Evolutionary conservation across 2,113 vertebrate genomes (phyloP).

Genomic region (Spea bombifrons): DNA sequence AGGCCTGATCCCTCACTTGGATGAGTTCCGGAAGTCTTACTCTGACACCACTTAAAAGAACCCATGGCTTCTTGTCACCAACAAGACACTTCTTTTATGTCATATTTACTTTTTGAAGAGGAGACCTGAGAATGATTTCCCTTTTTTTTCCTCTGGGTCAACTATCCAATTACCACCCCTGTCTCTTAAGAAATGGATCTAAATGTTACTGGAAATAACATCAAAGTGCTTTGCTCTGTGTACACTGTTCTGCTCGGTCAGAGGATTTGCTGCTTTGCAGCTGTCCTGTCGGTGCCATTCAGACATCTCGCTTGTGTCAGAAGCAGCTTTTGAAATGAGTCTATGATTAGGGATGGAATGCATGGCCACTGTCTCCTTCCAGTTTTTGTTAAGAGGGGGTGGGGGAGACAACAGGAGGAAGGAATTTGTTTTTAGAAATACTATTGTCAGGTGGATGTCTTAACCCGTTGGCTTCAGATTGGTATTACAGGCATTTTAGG

Average conservation of each 20-base stretch:
- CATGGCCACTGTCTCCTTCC: constrained; percentile 43
- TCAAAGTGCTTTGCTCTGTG: constrained; percentile 36
- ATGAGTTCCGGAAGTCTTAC: background rate
- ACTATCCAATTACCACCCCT: constrained; percentile 38
- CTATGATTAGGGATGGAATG: constrained; percentile 48
- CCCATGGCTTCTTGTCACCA: background rate
- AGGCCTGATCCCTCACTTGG: background rate
- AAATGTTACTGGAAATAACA: constrained; percentile 47
- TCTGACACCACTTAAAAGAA: background rate
- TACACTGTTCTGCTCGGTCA: constrained; percentile 30
- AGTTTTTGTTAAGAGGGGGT: constrained; percentile 40
- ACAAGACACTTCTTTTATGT: background rate
- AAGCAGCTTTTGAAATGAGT: constrained; percentile 43
- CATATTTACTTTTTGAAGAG: constrained; percentile 18
- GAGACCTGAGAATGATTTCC: constrained; percentile 34
- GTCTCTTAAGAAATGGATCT: constrained; percentile 34
- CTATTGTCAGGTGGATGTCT: constrained; percentile 43
- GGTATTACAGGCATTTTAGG: background rate
- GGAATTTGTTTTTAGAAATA: constrained; percentile 31
- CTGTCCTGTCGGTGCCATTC: constrained; percentile 45
- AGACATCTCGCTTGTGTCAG: constrained; percentile 33
- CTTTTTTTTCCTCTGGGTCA: constrained; percentile 6
- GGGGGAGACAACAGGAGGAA: constrained; percentile 24
- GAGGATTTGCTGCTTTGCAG: constrained; percentile 42
- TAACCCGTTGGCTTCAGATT: constrained; percentile 25